Evolutionary conservation across 2,113 vertebrate genomes (phyloP).

Genomic region (Echinops telfairi): DNA sequence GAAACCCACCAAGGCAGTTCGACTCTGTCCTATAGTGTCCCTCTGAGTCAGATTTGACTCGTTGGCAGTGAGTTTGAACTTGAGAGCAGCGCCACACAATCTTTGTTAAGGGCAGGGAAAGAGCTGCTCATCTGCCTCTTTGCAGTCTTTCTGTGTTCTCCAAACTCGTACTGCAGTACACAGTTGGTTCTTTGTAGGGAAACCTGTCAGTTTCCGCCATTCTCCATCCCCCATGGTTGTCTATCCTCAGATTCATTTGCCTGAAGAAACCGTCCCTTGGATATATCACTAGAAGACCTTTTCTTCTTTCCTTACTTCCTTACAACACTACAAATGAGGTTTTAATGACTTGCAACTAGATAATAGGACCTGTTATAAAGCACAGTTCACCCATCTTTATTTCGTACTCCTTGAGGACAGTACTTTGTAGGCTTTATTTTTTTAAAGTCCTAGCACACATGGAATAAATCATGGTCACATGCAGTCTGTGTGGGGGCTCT

Average conservation of each 20-base stretch:
- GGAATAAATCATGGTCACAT: neutral
- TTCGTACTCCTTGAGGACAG: neutral
- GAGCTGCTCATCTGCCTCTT: neutral
- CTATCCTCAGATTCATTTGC: neutral
- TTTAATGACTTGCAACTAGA: conserved; percentile 46
- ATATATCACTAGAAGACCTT: neutral
- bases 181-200: neutral
- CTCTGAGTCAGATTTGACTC: too few relatives aligned
- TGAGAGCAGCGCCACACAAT: too few relatives aligned
- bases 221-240: neutral
- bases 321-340: neutral
- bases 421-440: neutral
- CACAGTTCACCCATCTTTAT: neutral
- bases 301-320: neutral
- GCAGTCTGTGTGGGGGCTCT: neutral
- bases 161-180: neutral
- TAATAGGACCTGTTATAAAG: neutral
- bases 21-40: too few relatives aligned
- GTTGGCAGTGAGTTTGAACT: too few relatives aligned
- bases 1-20: too few relatives aligned
- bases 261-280: neutral
- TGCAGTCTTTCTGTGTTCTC: neutral
- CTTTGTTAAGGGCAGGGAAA: neutral
- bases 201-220: neutral
- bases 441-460: neutral